phyloP scores from a whole-genome alignment of 2,888 invertebrate genomes.

The Eucriotettix oculatus region DNA sequence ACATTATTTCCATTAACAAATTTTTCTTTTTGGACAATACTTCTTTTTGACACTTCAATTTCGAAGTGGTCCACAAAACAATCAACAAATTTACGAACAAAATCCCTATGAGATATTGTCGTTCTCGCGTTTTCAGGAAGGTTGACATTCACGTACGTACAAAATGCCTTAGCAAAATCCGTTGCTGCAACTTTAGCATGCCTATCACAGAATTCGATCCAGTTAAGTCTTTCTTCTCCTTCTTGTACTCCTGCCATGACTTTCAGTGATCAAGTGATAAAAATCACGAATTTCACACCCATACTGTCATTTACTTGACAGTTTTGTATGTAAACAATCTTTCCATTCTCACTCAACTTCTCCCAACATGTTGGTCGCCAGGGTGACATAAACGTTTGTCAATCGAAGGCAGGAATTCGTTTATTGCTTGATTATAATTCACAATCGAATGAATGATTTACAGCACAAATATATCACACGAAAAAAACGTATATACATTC shows the following conservation, averaged over 20 bases:
- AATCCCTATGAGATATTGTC: conserved; percentile 57
- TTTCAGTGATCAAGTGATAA: background rate
- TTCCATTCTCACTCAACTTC: background rate
- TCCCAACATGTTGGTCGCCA: background rate
- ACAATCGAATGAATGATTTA: too few relatives aligned
- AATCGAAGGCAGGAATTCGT: too few relatives aligned
- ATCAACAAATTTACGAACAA: conserved; percentile 67
- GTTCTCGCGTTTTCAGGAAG: conserved; percentile 46
- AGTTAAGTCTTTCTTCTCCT: conserved; percentile 22
- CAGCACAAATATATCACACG: too few relatives aligned
- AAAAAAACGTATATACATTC: too few relatives aligned
- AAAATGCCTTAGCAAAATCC: conserved; percentile 76
- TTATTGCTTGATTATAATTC: too few relatives aligned
- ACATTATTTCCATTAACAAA: conserved; percentile 23
- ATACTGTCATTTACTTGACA: background rate
- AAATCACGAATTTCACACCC: background rate
- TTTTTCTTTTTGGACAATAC: conserved; percentile 23
- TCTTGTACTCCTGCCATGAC: conserved; percentile 9
- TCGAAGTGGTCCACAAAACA: conserved; percentile 76
- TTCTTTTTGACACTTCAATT: conserved; percentile 41
- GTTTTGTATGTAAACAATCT: background rate
- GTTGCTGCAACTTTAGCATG: conserved; percentile 72
- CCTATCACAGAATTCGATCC: conserved; percentile 75
- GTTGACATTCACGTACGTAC: conserved; percentile 56
- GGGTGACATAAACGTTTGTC: background rate